Evolutionary conservation across 1,140 invertebrate species (phyloP).

Genomic region (Leptonema lineaticorne): DNA sequence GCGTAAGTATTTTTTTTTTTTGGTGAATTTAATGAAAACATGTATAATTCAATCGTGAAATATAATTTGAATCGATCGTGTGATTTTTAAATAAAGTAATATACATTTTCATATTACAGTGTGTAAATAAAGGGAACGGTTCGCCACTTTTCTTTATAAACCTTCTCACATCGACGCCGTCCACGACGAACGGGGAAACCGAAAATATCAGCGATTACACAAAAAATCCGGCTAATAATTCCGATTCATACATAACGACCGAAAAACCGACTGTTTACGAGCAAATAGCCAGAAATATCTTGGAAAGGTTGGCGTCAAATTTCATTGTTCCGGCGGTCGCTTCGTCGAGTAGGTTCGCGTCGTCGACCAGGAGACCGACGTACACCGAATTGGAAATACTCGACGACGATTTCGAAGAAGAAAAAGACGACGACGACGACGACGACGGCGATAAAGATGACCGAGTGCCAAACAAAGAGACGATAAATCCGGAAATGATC

Average conservation of each 20-base stretch:
- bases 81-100: conserved; percentile 1
- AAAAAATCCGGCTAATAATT: conserved; percentile 41
- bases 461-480: conserved; percentile 48
- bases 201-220: conserved; percentile 53
- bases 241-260: conserved; percentile 29
- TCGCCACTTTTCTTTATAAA: conserved; percentile 42
- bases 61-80: conserved; percentile 28
- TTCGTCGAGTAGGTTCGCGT: conserved; percentile 24
- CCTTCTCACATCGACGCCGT: conserved; percentile 42
- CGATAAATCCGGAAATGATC: conserved; percentile 41
- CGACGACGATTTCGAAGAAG: conserved; percentile 43
- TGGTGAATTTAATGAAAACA: too few relatives aligned
- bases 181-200: conserved; percentile 45
- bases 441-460: conserved; percentile 41
- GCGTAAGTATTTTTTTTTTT: too few relatives aligned
- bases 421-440: neutral
- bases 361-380: conserved; percentile 42
- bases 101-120: too few relatives aligned
- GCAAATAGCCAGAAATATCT: conserved; percentile 51
- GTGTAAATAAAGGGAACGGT: conserved; percentile 1
- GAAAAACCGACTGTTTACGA: conserved; percentile 46
- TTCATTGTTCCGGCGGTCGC: conserved; percentile 11
- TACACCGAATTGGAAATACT: conserved; percentile 48
- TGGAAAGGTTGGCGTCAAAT: conserved; percentile 50
- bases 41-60: too few relatives aligned